Evolutionary conservation across 1,140 invertebrate species (phyloP).

Genomic region (Drosophila fuyamai): DNA sequence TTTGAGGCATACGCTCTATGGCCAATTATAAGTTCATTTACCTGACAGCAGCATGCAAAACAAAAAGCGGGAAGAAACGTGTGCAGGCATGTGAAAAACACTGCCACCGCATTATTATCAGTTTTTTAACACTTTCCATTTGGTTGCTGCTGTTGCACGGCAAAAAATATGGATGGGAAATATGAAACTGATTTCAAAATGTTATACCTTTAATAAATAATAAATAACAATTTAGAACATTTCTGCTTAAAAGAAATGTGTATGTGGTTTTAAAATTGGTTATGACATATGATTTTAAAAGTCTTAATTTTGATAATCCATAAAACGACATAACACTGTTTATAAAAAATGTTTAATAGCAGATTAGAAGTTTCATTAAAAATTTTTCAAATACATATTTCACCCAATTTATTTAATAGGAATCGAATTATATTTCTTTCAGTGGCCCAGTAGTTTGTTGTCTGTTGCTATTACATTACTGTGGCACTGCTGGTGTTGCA

Average conservation of each 20-base stretch:
- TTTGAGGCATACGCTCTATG: conserved; percentile 51
- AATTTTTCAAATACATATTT: too few species aligned
- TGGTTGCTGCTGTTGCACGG: conserved; percentile 34
- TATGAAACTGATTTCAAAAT: too few species aligned
- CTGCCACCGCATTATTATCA: conserved; percentile 79
- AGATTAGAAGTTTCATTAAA: too few species aligned
- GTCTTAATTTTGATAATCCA: too few species aligned
- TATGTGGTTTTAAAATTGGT: too few species aligned
- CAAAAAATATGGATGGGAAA: conserved; percentile 7
- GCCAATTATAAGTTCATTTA: conserved; percentile 83
- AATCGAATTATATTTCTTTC: not conserved
- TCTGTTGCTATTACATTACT: conserved; percentile 61
- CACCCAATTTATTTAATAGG: too few species aligned
- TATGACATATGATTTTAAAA: too few species aligned
- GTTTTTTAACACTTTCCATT: conserved; percentile 82
- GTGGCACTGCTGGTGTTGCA: conserved; percentile 49
- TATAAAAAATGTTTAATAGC: too few species aligned
- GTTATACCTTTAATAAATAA: too few species aligned
- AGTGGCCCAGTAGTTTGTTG: conserved; percentile 18
- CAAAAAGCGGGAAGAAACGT: conserved; percentile 63
- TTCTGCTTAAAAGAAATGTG: too few species aligned
- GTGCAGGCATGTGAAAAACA: conserved; percentile 75
- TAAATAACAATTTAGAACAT: too few species aligned
- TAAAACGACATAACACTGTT: too few species aligned
- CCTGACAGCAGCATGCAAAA: conserved; percentile 59